Evolutionary conservation across 2,113 vertebrate genomes (phyloP), one percentile per base, ranked within the genome.

Genomic region (Polypterus senegalus): DNA sequence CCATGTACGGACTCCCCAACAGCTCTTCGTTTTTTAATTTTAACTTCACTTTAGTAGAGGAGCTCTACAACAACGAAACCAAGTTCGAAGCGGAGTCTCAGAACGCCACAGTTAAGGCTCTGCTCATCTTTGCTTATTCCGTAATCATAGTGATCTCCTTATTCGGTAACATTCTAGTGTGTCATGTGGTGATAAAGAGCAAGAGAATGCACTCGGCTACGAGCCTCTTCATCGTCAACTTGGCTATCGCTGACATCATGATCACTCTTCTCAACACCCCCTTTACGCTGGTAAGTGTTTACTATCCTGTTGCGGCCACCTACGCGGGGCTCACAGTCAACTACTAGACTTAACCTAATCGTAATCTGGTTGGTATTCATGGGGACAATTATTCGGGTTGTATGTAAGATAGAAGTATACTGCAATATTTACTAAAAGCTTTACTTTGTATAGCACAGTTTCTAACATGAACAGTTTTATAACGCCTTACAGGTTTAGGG

Each of bases 101-200:
- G 74, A 83, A 79, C 61, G 65, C 63, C 44, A 74, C 46, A 0
- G 77, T 83, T 55, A 71, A 81, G 61, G 76, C 71, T 0, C 71
- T 87, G 70, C 71, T 90, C 65, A 74, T 88, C 0, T 47, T 84
- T 0, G 78, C 83, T 48, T 89, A 88, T 65, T 86, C 82, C 0
- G 65, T 88, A 49, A 87, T 88, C 66, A 82, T 88, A 67, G 73
- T 83, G 67, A 85, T 88, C 77, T 86, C 86, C 0, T 79, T 89
- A 49, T 80, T 86, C 0, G 86, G 88, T 7, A 90, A 89, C 59
- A 57, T 65, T 55, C 65, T 88, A 59, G 86, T 89, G 55, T 88
- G 88, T 69, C 87, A 88, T 1, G 81, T 88, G 70, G 80, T 90
- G 63, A 65, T 82, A 64, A 89, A 88, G 72, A 86, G 79, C 73